Conservation (phyloP, 2,888 invertebrate genomes). For the Hypercompe scribonia region DNA sequence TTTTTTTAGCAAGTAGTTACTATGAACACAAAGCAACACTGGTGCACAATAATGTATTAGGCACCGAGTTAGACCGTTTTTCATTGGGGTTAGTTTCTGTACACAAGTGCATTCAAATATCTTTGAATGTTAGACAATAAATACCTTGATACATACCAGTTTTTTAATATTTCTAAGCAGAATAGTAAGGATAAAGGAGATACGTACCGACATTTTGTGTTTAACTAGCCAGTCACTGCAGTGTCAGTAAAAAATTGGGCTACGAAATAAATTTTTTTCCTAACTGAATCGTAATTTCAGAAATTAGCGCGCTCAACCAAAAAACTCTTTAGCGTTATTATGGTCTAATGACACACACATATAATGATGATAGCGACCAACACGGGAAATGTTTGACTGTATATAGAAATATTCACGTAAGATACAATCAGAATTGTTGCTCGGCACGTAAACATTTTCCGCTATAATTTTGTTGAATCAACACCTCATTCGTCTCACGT, state of each 20-base stretch:
- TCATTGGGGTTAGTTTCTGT: background rate
- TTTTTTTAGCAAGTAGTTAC: background rate
- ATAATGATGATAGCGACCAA: slow-evolving; percentile 5
- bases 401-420: slow-evolving; percentile 37
- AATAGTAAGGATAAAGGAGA: background rate
- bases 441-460: slow-evolving; percentile 72
- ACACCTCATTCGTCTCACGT: slow-evolving; percentile 80
- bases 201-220: slow-evolving; percentile 43
- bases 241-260: background rate
- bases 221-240: background rate
- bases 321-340: slow-evolving; percentile 14
- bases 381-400: slow-evolving; percentile 47
- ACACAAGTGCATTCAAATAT: background rate
- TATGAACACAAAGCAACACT: background rate
- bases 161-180: background rate
- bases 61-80: background rate
- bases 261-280: background rate
- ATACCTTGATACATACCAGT: background rate
- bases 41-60: background rate
- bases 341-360: background rate
- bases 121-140: background rate
- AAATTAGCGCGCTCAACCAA: background rate
- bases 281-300: background rate
- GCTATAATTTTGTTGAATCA: slow-evolving; percentile 79
- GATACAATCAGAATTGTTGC: slow-evolving; percentile 43